Conservation (phyloP, 2,113 vertebrate species). For the Furnarius figulus region DNA sequence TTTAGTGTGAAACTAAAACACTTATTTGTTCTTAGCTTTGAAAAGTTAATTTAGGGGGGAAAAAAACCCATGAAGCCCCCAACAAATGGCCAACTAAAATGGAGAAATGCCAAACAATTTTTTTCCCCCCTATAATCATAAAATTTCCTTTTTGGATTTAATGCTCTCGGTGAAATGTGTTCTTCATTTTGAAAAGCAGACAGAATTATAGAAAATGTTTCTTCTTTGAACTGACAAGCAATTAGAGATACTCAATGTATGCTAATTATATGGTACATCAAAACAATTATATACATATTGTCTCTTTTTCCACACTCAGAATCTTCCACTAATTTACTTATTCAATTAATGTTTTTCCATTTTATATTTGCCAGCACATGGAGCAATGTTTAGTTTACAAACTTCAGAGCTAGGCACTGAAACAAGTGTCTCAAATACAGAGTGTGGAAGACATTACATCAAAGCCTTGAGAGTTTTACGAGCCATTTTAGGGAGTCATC, state of each 20-base stretch:
- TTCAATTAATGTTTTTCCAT: not conserved
- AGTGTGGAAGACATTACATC: not conserved
- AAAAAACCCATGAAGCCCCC: not conserved
- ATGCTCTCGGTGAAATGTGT: not conserved
- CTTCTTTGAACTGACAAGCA: not conserved
- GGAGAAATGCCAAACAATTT: fast-evolving
- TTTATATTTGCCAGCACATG: not conserved
- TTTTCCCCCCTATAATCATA: not conserved
- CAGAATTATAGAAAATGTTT: not conserved
- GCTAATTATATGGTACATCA: not conserved
- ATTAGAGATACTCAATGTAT: not conserved
- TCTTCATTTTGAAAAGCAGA: not conserved
- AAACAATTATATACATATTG: slow-evolving; percentile 5
- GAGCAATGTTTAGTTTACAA: not conserved
- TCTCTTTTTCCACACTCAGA: not conserved
- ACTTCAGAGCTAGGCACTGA: not conserved
- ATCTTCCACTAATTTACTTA: not conserved
- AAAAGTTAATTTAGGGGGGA: not conserved
- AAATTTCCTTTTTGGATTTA: not conserved
- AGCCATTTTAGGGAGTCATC: not conserved
- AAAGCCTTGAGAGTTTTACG: not conserved
- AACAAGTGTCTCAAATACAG: not conserved
- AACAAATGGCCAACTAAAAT: not conserved
- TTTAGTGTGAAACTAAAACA: not conserved
- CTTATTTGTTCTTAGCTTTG: not conserved